phyloP scores from a whole-genome alignment of 1,140 invertebrate species.

The Aradophagus sp. region DNA sequence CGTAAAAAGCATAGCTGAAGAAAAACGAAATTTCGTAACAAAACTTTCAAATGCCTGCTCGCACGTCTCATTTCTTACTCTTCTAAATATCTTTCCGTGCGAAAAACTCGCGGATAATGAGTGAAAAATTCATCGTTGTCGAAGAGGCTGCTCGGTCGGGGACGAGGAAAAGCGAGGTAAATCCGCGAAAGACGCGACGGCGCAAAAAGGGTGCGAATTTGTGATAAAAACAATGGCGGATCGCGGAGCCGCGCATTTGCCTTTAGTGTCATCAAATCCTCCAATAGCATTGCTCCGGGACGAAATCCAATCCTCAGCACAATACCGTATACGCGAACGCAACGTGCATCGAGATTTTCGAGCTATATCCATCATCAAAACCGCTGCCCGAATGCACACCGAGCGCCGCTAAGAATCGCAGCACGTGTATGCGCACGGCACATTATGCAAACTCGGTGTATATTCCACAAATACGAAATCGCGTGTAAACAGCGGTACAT shows the following conservation, averaged over 20 bases:
- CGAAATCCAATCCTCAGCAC: slow-evolving; percentile 38
- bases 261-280: slow-evolving; percentile 40
- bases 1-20: too few relatives aligned
- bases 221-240: slow-evolving; percentile 11
- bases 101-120: too few relatives aligned
- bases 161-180: too few relatives aligned
- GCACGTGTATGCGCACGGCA: slow-evolving; percentile 50
- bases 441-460: slow-evolving; percentile 55
- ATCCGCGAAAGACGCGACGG: too few relatives aligned
- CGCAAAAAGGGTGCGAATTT: not conserved
- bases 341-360: slow-evolving; percentile 51
- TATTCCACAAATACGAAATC: slow-evolving; percentile 56
- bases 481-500: slow-evolving; percentile 51
- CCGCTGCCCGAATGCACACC: slow-evolving; percentile 51
- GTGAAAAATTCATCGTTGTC: too few relatives aligned
- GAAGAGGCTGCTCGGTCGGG: too few relatives aligned
- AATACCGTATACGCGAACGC: slow-evolving; percentile 39
- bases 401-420: slow-evolving; percentile 55
- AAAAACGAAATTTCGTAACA: too few relatives aligned
- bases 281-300: slow-evolving; percentile 34
- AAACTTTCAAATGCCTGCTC: too few relatives aligned
- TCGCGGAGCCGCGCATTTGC: slow-evolving; percentile 26
- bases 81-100: too few relatives aligned
- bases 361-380: slow-evolving; percentile 53
- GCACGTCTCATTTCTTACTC: too few relatives aligned